phyloP scores from a whole-genome alignment of 2,888 invertebrate species.

The Teleiodes luculella region DNA sequence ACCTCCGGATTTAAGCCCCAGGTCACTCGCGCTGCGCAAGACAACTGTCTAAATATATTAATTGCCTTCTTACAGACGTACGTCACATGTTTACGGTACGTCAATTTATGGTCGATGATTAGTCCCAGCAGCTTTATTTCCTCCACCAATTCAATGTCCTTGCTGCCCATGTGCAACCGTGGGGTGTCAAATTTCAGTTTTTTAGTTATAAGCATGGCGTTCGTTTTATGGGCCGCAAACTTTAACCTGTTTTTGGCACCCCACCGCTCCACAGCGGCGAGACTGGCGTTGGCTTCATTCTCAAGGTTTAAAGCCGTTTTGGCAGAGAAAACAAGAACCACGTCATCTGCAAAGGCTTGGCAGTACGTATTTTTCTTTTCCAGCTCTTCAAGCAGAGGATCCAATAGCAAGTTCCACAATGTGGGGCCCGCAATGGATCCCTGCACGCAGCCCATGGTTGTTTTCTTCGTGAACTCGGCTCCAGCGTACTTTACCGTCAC shows the following conservation, averaged over 20 bases:
- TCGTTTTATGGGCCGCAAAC: neutral
- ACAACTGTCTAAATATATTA: too few species aligned
- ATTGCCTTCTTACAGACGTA: too few species aligned
- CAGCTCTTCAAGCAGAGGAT: neutral
- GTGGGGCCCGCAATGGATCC: neutral
- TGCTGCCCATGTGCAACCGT: conserved; percentile 7
- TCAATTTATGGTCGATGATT: neutral
- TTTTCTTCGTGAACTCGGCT: neutral
- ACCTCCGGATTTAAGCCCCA: neutral
- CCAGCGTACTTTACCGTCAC: conserved; percentile 3
- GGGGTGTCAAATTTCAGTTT: neutral
- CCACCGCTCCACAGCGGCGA: too few species aligned
- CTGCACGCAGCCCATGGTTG: conserved; percentile 1
- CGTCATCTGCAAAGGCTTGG: neutral
- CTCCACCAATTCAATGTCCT: neutral
- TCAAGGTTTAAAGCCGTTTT: neutral
- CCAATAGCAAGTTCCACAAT: neutral
- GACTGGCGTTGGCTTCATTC: neutral
- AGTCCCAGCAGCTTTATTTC: conserved; percentile 20
- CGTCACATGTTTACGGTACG: too few species aligned
- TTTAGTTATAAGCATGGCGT: neutral
- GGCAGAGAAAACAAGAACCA: conserved; percentile 2
- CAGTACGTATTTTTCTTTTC: neutral
- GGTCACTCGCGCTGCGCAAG: too few species aligned
- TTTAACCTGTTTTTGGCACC: neutral